Conservation (phyloP, 2,113 vertebrate species). For the Pandion haliaetus region DNA sequence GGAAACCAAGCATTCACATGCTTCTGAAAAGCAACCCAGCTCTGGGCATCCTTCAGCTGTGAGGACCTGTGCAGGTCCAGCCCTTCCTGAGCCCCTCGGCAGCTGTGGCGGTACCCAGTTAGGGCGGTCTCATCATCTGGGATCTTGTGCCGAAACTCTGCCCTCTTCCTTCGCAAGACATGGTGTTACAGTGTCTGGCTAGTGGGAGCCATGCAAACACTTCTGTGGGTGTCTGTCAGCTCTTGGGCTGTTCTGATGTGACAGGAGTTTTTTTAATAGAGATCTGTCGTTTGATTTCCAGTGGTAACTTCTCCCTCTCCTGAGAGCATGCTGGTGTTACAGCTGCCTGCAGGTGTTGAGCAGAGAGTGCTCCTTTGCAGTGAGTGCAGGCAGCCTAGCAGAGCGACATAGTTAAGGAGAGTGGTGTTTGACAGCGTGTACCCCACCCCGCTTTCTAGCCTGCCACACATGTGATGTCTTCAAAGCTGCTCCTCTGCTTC, state of each 20-base stretch:
- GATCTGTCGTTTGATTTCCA: neutral
- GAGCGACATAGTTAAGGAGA: neutral
- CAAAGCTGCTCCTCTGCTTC: neutral
- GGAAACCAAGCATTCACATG: rapidly evolving
- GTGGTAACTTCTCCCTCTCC: neutral
- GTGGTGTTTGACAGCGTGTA: neutral
- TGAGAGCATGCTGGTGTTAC: neutral
- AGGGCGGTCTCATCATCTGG: neutral
- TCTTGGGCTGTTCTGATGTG: neutral
- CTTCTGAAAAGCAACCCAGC: neutral
- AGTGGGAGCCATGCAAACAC: neutral
- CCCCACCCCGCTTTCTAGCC: too few relatives aligned
- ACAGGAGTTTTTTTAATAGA: neutral
- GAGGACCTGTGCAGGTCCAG: neutral
- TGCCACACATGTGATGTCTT: neutral
- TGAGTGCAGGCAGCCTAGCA: rapidly evolving
- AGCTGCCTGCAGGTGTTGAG: too few relatives aligned
- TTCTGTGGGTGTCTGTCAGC: neutral
- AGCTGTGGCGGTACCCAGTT: rapidly evolving
- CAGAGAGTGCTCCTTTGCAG: too few relatives aligned
- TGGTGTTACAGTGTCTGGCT: rapidly evolving
- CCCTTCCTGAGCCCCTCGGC: neutral
- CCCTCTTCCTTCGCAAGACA: neutral
- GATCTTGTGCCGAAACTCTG: neutral
- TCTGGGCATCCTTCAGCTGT: neutral